phyloP scores from a whole-genome alignment of 2,888 invertebrate species.

The Ectobius pallidus region DNA sequence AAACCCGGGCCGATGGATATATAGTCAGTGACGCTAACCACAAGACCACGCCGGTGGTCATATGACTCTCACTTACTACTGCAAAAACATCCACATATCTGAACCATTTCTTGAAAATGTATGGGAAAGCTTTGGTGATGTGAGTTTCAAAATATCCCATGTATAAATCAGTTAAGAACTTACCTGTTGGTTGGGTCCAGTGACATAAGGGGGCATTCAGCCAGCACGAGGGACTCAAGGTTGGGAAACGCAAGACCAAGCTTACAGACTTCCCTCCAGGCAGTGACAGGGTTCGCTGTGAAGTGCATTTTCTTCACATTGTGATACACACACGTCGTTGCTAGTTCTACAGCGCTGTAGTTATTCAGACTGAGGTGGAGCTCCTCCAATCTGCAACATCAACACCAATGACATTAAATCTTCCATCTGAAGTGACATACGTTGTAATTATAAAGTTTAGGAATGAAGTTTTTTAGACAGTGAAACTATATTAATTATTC shows the following conservation, averaged over 20 bases:
- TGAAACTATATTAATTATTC: no score
- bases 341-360: constrained; percentile 76
- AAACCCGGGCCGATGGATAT: no score
- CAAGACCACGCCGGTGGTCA: no score
- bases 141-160: no score
- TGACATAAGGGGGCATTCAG: constrained; percentile 79
- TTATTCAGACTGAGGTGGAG: constrained; percentile 92
- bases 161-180: no score
- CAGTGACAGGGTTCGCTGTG: constrained; percentile 83
- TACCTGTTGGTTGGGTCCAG: constrained; percentile 49
- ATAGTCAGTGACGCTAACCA: no score
- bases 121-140: no score
- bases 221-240: constrained; percentile 82
- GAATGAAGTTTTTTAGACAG: no score
- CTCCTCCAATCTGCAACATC: constrained; percentile 71
- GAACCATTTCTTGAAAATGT: no score
- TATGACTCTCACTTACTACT: no score
- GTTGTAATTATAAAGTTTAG: not conserved
- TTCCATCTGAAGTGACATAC: no score
- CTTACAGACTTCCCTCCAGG: constrained; percentile 83
- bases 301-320: constrained; percentile 67
- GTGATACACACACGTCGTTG: constrained; percentile 50
- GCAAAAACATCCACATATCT: no score
- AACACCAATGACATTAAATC: not conserved
- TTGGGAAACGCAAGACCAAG: constrained; percentile 86